Percentiles rank a stretch among this genome's conserved stretches.
Evolutionary conservation across 1,140 invertebrate species (phyloP).

Genomic region (Dufourea novaeangliae): DNA sequence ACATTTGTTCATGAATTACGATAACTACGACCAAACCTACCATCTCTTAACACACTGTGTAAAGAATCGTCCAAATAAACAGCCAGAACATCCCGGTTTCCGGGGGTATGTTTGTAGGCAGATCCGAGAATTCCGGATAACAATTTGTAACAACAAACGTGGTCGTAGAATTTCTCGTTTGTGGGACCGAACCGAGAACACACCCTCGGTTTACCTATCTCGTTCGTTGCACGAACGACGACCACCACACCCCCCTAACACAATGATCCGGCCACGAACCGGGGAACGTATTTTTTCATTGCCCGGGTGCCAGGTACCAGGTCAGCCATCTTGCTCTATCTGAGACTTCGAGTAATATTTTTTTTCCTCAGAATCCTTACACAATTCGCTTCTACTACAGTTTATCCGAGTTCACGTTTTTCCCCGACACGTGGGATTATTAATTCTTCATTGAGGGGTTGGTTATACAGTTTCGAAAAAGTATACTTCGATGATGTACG

Average conservation of each 20-base stretch:
- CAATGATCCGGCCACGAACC: slow-evolving; percentile 66
- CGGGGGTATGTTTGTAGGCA: slow-evolving; percentile 25
- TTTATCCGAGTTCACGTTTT: slow-evolving; percentile 20
- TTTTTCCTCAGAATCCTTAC: slow-evolving; percentile 28
- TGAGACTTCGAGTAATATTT: slow-evolving; percentile 63
- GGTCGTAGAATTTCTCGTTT: slow-evolving; percentile 19
- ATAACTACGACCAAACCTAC: too few species aligned
- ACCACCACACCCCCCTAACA: slow-evolving; percentile 28
- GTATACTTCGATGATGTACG: too few species aligned
- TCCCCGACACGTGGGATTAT: background rate
- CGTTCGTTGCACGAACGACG: slow-evolving; percentile 28
- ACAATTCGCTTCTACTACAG: background rate
- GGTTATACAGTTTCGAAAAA: too few species aligned
- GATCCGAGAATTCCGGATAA: slow-evolving; percentile 36
- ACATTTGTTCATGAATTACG: too few species aligned
- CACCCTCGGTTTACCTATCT: slow-evolving; percentile 39
- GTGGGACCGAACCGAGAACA: background rate
- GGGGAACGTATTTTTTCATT: slow-evolving; percentile 61
- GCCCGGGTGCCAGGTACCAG: slow-evolving; percentile 44
- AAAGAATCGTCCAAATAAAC: slow-evolving; percentile 36
- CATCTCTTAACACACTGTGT: too few species aligned
- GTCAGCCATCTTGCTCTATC: slow-evolving; percentile 28
- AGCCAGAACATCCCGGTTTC: background rate
- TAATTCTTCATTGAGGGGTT: too few species aligned
- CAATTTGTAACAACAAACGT: slow-evolving; percentile 56